Percentiles rank a stretch among this genome's conserved stretches.
Evolutionary conservation across 1,140 invertebrate species (phyloP).

Genomic region (Leptinotarsa undecemlineata): DNA sequence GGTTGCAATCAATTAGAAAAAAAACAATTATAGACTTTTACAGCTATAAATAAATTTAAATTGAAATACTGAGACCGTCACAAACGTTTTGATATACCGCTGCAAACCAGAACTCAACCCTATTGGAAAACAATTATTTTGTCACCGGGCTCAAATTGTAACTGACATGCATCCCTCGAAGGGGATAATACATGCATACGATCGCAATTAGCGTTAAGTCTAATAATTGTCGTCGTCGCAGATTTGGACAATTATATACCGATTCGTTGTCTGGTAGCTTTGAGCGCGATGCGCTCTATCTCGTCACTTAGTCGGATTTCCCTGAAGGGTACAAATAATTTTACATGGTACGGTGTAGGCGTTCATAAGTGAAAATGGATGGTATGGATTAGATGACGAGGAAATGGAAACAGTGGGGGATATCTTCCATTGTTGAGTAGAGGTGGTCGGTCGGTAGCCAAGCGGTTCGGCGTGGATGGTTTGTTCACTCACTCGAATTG

Average conservation of each 20-base stretch:
- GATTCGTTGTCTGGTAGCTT: not conserved
- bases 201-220: not conserved
- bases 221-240: not conserved
- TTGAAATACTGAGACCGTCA: not conserved
- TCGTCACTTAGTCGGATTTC: not conserved
- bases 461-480: too few species aligned
- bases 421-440: too few species aligned
- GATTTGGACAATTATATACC: constrained; percentile 7
- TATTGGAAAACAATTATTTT: not conserved
- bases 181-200: constrained; percentile 7
- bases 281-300: not conserved
- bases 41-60: too few species aligned
- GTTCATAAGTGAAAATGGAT: not conserved
- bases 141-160: not conserved
- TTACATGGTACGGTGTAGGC: not conserved
- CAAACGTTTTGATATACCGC: not conserved
- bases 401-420: too few species aligned
- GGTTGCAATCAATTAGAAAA: too few species aligned
- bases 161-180: not conserved
- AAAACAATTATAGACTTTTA: too few species aligned
- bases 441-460: too few species aligned
- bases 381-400: not conserved
- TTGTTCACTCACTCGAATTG: too few species aligned
- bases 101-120: not conserved
- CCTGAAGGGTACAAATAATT: not conserved